Percentiles rank a stretch among this genome's conserved stretches.
Evolutionary conservation across 2,113 vertebrate genomes (phyloP).

Genomic region (Serilophus lunatus): DNA sequence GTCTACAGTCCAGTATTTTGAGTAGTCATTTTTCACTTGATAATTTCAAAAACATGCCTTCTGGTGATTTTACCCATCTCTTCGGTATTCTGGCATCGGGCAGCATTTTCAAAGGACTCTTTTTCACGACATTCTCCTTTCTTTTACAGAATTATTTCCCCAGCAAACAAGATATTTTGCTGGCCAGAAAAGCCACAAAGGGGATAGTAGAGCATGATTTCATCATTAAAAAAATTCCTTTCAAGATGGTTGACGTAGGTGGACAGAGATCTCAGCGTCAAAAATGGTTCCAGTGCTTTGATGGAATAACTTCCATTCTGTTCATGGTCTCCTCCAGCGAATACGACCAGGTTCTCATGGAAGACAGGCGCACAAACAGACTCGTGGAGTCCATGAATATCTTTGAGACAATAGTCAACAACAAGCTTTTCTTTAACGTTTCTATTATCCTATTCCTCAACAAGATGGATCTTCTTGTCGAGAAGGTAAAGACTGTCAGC

Average conservation of each 20-base stretch:
- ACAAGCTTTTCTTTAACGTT: slow-evolving; percentile 96
- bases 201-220: slow-evolving; percentile 98
- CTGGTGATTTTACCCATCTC: not conserved
- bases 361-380: slow-evolving; percentile 93
- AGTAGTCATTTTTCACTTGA: not conserved
- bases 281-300: slow-evolving; percentile 99
- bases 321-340: slow-evolving; percentile 98
- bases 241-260: slow-evolving; percentile 98
- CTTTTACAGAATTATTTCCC: slow-evolving; percentile 87
- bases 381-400: slow-evolving; percentile 97
- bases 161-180: slow-evolving; percentile 92
- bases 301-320: slow-evolving; percentile 94
- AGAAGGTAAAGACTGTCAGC: slow-evolving; percentile 89
- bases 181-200: slow-evolving; percentile 95
- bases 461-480: slow-evolving; percentile 94
- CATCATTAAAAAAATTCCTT: slow-evolving; percentile 95
- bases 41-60: not conserved
- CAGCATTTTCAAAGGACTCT: not conserved
- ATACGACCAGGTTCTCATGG: slow-evolving; percentile 96
- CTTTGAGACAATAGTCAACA: slow-evolving; percentile 98
- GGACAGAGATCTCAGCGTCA: slow-evolving; percentile 95
- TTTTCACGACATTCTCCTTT: not conserved
- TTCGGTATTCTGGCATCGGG: not conserved
- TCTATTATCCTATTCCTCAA: slow-evolving; percentile 99
- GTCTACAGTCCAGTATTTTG: not conserved